phyloP scores from a whole-genome alignment of 2,113 vertebrate genomes.

The Trinectes maculatus region DNA sequence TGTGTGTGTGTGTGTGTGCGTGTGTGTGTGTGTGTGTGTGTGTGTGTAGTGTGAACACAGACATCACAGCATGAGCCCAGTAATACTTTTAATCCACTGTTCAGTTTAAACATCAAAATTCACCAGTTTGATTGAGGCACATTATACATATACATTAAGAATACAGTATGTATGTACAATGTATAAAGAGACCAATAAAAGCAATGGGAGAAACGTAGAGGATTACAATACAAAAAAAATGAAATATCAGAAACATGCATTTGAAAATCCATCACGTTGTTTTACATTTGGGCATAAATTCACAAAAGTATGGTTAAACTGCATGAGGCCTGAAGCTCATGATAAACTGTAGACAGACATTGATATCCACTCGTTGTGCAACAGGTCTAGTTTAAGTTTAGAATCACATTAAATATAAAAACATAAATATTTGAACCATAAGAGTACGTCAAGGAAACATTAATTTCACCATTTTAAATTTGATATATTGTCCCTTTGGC shows the following conservation, averaged over 20 bases:
- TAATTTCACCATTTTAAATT: conserved; percentile 39
- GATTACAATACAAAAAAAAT: conserved; percentile 37
- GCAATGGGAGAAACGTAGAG: conserved; percentile 19
- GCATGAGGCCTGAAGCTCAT: neutral
- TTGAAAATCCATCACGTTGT: conserved; percentile 56
- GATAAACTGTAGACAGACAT: conserved; percentile 28
- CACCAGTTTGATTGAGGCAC: conserved; percentile 59
- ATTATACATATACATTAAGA: conserved; percentile 49
- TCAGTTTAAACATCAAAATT: conserved; percentile 61
- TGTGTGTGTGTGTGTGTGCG: conserved; percentile 18
- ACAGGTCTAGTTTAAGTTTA: conserved; percentile 19
- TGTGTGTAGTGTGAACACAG: conserved; percentile 10
- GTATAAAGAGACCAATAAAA: conserved; percentile 39
- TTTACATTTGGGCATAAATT: conserved; percentile 12
- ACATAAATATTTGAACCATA: conserved; percentile 42
- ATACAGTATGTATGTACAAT: conserved; percentile 47
- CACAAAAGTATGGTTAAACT: neutral
- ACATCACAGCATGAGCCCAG: conserved; percentile 23
- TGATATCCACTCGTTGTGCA: conserved; percentile 26
- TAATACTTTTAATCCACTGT: conserved; percentile 65
- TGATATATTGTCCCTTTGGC: conserved; percentile 34
- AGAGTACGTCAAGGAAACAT: conserved; percentile 53
- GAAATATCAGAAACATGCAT: conserved; percentile 56
- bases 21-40: too few species aligned
- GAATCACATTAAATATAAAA: conserved; percentile 46